Percentiles rank a stretch among this genome's conserved stretches.
Evolutionary conservation across 2,888 invertebrate species (phyloP).

Genomic region (Dichetophora obliterata): DNA sequence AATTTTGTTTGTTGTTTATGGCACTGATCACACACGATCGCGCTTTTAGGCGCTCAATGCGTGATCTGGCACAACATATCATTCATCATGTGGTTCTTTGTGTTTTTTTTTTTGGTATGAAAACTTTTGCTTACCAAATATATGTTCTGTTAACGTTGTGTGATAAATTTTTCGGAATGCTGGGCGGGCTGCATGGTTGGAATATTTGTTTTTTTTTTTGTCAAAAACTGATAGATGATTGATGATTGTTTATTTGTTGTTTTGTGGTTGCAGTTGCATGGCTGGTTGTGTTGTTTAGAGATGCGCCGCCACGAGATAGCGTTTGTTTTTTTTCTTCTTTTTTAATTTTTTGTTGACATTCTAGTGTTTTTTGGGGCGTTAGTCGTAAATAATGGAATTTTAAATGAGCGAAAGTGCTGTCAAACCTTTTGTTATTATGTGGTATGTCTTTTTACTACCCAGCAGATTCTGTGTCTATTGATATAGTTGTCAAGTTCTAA

Average conservation of each 20-base stretch:
- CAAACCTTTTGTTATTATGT: no score
- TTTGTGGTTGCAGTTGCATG: not conserved
- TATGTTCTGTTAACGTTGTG: not conserved
- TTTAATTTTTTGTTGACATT: not conserved
- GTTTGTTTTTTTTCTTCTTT: no score
- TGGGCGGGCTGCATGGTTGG: not conserved
- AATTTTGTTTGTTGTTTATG: conserved; percentile 19
- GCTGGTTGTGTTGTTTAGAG: not conserved
- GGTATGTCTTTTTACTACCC: no score
- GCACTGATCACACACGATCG: conserved; percentile 34
- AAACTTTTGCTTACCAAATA: not conserved
- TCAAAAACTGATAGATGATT: conserved; percentile 30
- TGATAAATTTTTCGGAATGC: conserved; percentile 19
- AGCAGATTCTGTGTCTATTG: no score
- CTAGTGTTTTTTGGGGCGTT: not conserved
- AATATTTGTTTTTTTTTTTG: not conserved
- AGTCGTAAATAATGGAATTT: no score
- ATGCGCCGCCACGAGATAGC: not conserved
- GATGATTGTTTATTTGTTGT: conserved; percentile 11
- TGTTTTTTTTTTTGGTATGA: not conserved
- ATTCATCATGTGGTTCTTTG: conserved; percentile 46
- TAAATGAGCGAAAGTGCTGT: no score
- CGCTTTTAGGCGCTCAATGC: conserved; percentile 33
- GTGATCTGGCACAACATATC: conserved; percentile 49
- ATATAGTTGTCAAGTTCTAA: no score